These are phyloP conservation scores for Pachypsylla venusta DNA, from an alignment of 1,140 invertebrate genomes.

Conservation along the genomic window DNA sequence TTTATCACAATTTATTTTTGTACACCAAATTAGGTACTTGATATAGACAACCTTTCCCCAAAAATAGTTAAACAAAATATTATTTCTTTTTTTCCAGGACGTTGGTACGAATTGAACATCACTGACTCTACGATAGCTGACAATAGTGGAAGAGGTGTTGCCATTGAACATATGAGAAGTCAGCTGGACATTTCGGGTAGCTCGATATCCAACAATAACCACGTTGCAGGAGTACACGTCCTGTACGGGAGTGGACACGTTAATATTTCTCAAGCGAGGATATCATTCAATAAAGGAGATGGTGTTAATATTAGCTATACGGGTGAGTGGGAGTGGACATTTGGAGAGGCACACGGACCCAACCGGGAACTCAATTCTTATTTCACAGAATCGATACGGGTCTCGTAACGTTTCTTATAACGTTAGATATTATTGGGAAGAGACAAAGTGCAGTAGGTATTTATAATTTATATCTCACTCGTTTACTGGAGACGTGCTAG, in stretches of 20 bases:
- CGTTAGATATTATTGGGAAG: no score
- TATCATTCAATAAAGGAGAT: constrained; percentile 83
- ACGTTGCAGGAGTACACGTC: constrained; percentile 76
- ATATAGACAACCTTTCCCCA: constrained; percentile 19
- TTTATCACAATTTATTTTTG: no score
- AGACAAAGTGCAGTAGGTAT: no score
- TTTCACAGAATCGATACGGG: no score
- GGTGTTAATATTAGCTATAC: constrained; percentile 81
- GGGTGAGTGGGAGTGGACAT: no score
- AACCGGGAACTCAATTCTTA: no score
- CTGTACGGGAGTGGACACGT: constrained; percentile 75
- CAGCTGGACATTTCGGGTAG: constrained; percentile 63
- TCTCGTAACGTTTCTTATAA: no score
- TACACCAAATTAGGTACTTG: no score
- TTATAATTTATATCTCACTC: no score
- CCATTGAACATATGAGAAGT: constrained; percentile 66
- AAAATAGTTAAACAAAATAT: no score
- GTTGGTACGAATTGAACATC: constrained; percentile 77
- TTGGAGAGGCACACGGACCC: no score
- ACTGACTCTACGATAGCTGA: constrained; percentile 65
- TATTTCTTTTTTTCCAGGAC: constrained; percentile 35
- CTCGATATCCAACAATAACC: constrained; percentile 57
- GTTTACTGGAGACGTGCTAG: no score
- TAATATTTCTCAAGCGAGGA: constrained; percentile 75
- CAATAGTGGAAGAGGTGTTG: constrained; percentile 86